These are phyloP conservation scores for Eledone cirrhosa DNA, from an alignment of 2,888 invertebrate species.

Conservation along the genomic window DNA sequence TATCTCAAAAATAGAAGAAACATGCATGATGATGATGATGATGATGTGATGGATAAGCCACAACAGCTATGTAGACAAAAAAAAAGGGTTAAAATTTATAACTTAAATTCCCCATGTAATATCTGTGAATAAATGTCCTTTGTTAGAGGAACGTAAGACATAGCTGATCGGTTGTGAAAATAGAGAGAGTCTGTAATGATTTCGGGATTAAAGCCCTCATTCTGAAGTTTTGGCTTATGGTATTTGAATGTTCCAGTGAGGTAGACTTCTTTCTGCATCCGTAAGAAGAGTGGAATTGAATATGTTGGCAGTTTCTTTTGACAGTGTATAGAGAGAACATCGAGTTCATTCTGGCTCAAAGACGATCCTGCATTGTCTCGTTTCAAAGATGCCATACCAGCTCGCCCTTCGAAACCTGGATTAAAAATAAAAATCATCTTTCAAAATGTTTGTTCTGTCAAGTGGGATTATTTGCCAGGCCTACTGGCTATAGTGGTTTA, in stretches of 20 bases:
- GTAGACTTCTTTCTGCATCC: constrained; percentile 42
- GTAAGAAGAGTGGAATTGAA: constrained; percentile 52
- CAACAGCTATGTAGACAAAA: neutral
- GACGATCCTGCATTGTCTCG: neutral
- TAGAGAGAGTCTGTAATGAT: constrained; percentile 47
- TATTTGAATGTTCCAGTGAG: constrained; percentile 56
- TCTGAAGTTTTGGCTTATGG: constrained; percentile 49
- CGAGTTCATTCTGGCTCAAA: neutral
- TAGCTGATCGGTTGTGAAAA: constrained; percentile 37
- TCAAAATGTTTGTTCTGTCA: too few species aligned
- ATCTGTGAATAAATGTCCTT: constrained; percentile 12
- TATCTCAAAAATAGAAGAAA: neutral
- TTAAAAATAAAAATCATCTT: neutral
- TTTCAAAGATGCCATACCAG: constrained; percentile 58
- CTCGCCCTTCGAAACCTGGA: constrained; percentile 50
- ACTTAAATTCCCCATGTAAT: neutral
- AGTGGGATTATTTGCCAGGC: too few species aligned
- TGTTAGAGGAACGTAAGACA: constrained; percentile 3
- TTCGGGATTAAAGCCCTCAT: constrained; percentile 54
- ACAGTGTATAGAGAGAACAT: constrained; percentile 41
- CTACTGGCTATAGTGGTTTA: too few species aligned
- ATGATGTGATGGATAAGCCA: neutral
- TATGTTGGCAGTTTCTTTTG: constrained; percentile 48
- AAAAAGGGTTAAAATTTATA: neutral
- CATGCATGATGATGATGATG: too few species aligned